phyloP scores from a whole-genome alignment of 35 echinoderm and acorn worm genomes.

The Heliocidaris tuberculata region DNA sequence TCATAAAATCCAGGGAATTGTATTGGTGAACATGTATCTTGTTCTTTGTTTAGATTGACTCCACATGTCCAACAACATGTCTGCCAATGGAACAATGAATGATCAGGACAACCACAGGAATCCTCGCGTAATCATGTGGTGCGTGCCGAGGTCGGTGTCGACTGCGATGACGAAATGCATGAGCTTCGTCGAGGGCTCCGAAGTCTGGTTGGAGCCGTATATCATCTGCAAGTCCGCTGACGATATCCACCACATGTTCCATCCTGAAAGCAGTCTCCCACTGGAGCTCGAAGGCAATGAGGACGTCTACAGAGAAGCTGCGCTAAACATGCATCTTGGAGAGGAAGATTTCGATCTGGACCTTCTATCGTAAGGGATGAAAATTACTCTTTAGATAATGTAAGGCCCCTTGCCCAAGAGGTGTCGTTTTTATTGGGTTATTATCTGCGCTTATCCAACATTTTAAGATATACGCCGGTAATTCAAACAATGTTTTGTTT shows the following conservation, averaged over 20 bases:
- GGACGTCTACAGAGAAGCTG: neutral
- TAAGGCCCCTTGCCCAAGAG: too few relatives aligned
- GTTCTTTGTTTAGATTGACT: too few relatives aligned
- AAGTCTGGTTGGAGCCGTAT: conserved; percentile 61
- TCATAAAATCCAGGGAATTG: too few relatives aligned
- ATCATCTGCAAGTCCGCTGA: neutral
- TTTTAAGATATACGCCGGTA: too few relatives aligned
- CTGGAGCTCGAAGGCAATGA: conserved; percentile 14
- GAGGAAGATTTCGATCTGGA: neutral
- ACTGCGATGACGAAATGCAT: conserved; percentile 69
- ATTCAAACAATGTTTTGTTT: too few relatives aligned
- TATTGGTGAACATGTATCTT: too few relatives aligned
- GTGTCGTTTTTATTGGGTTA: too few relatives aligned
- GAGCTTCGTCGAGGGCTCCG: conserved; percentile 64
- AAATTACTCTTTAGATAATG: too few relatives aligned
- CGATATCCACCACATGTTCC: neutral
- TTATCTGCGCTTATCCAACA: too few relatives aligned
- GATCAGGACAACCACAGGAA: neutral
- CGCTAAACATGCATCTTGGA: neutral
- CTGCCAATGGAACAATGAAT: neutral
- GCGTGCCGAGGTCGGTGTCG: conserved; percentile 59
- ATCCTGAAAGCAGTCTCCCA: neutral
- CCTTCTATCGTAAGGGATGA: neutral
- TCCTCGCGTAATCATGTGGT: conserved; percentile 59
- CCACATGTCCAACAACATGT: neutral